A percentile compares a stretch with the other conserved stretches of the same genome.
phyloP scores from a whole-genome alignment of 2,888 invertebrate species.

The Chloromyia formosa region DNA sequence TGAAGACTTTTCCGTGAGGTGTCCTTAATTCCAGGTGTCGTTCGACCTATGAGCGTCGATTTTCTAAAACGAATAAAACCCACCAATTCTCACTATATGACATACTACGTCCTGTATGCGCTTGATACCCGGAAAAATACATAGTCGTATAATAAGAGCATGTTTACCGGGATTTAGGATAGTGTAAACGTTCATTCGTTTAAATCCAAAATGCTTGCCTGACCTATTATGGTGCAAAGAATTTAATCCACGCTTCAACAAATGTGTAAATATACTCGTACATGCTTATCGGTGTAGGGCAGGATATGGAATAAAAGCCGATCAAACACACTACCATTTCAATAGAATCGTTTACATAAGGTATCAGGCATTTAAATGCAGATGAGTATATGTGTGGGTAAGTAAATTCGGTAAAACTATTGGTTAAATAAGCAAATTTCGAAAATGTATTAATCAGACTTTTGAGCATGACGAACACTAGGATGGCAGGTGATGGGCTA shows the following conservation, averaged over 20 bases:
- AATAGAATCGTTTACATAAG: constrained; percentile 11
- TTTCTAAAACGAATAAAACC: constrained; percentile 20
- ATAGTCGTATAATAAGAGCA: constrained; percentile 12
- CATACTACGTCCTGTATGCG: neutral
- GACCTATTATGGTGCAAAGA: constrained; percentile 16
- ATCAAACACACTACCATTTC: neutral
- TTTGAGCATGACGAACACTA: neutral
- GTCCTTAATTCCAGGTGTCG: constrained; percentile 1
- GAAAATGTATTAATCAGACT: neutral
- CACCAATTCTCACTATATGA: constrained; percentile 6
- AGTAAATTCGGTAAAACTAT: neutral
- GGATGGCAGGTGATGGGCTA: neutral
- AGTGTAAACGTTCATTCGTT: constrained; percentile 28
- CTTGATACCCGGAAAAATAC: constrained; percentile 21
- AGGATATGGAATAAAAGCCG: neutral
- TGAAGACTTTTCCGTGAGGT: no score
- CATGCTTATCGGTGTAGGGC: neutral
- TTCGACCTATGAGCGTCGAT: neutral
- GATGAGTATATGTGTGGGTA: neutral
- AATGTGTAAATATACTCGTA: constrained; percentile 42
- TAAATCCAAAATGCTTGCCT: constrained; percentile 19
- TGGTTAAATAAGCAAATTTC: neutral
- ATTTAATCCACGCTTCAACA: constrained; percentile 38
- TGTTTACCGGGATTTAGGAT: constrained; percentile 36
- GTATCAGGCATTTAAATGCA: neutral